Evolutionary conservation across 2,888 invertebrate species (phyloP).

Genomic region (Crocallis elinguaria): DNA sequence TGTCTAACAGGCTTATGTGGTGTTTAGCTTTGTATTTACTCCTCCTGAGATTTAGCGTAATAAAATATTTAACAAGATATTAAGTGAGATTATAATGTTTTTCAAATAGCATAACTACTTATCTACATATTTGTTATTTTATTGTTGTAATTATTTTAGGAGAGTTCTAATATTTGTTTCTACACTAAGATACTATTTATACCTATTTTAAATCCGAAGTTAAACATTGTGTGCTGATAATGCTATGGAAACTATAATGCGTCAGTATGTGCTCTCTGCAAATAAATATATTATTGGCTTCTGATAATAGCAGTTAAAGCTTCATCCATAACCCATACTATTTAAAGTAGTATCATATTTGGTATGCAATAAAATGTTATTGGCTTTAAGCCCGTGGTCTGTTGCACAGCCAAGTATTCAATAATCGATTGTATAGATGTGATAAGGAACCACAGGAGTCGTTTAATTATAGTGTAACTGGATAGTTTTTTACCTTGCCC

Average conservation of each 20-base stretch:
- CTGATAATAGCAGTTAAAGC: no score
- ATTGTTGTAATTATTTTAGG: slow-evolving; percentile 82
- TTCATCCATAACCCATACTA: no score
- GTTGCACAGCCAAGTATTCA: slow-evolving; percentile 69
- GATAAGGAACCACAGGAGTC: slow-evolving; percentile 71
- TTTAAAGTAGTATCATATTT: no score
- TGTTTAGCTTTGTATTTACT: slow-evolving; percentile 56
- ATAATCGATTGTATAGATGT: slow-evolving; percentile 56
- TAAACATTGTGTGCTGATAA: slow-evolving; percentile 47
- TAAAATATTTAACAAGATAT: slow-evolving; percentile 68
- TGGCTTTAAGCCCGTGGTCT: slow-evolving; percentile 46
- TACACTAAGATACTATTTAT: slow-evolving; percentile 58
- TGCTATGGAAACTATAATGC: slow-evolving; percentile 34
- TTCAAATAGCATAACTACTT: slow-evolving; percentile 55
- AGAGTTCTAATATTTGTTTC: slow-evolving; percentile 81
- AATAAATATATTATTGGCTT: slow-evolving; percentile 27
- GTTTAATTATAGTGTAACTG: slow-evolving; percentile 66
- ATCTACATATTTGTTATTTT: slow-evolving; percentile 75
- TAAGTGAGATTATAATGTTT: slow-evolving; percentile 81
- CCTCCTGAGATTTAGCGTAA: slow-evolving; percentile 64
- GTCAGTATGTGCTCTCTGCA: slow-evolving; percentile 41
- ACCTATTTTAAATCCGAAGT: slow-evolving; percentile 65
- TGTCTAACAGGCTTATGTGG: slow-evolving; percentile 58
- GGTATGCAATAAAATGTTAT: slow-evolving; percentile 10
- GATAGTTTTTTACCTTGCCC: slow-evolving; percentile 83